Evolutionary conservation across 1,140 invertebrate species (phyloP).

Genomic region (Lordiphosa collinella): DNA sequence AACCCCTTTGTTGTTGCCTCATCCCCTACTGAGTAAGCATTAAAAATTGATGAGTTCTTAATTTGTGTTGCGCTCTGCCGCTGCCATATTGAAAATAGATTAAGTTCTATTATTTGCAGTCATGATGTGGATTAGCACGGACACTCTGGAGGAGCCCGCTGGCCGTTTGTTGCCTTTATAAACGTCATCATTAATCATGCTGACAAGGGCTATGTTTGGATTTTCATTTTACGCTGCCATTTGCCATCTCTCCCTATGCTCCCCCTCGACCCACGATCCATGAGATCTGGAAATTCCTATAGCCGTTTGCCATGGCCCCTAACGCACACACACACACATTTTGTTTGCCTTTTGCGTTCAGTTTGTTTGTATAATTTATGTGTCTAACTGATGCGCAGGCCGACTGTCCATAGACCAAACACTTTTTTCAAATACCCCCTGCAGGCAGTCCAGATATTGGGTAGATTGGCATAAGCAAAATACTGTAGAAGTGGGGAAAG

Average conservation of each 20-base stretch:
- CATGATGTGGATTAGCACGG: conserved; percentile 76
- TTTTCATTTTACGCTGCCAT: conserved; percentile 63
- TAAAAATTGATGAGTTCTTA: conserved; percentile 78
- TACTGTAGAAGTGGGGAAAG: background rate
- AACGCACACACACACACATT: conserved; percentile 25
- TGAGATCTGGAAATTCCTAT: conserved; percentile 9
- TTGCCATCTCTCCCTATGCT: conserved; percentile 28
- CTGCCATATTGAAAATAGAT: conserved; percentile 77
- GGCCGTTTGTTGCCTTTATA: conserved; percentile 52
- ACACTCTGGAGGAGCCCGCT: conserved; percentile 39
- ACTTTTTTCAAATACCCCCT: conserved; percentile 1
- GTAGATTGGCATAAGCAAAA: conserved; percentile 4
- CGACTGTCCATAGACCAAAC: conserved; percentile 22
- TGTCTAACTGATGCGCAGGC: conserved; percentile 38
- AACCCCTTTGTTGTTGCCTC: conserved; percentile 24
- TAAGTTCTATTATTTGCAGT: conserved; percentile 78
- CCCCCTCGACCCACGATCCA: conserved; percentile 18
- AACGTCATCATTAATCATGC: conserved; percentile 77
- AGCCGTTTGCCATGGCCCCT: conserved; percentile 32
- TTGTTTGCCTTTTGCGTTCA: conserved; percentile 49
- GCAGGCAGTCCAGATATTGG: background rate
- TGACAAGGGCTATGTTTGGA: conserved; percentile 64
- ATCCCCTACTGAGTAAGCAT: conserved; percentile 57
- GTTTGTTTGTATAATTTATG: conserved; percentile 70
- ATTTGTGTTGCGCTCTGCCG: conserved; percentile 65